These are phyloP conservation scores for Brenthis hecate DNA, from an alignment of 2,888 invertebrate genomes.

Conservation along the genomic window DNA sequence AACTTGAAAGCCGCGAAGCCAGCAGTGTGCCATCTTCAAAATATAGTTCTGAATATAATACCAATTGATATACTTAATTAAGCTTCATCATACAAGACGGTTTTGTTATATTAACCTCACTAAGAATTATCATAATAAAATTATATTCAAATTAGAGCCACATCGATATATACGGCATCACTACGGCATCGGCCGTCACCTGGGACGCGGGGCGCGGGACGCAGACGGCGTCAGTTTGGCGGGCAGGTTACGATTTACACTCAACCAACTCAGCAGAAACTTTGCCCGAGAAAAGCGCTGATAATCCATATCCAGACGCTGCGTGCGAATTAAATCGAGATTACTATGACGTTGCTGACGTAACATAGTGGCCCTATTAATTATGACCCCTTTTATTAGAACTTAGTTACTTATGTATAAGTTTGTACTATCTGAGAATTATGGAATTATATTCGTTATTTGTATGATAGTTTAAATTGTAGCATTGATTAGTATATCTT, in stretches of 20 bases:
- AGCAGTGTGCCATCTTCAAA: too few relatives aligned
- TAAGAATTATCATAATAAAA: too few relatives aligned
- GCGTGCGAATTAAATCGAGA: conserved; percentile 78
- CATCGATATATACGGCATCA: conserved; percentile 54
- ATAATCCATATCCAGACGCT: conserved; percentile 75
- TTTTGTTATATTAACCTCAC: too few relatives aligned
- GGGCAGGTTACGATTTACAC: conserved; percentile 83
- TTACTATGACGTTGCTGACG: conserved; percentile 51
- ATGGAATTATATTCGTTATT: too few relatives aligned
- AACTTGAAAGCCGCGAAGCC: too few relatives aligned
- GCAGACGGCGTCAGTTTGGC: conserved; percentile 74
- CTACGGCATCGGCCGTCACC: conserved; percentile 79
- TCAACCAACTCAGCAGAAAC: conserved; percentile 80
- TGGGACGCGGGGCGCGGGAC: conserved; percentile 60
- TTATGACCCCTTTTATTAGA: background rate
- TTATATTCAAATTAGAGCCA: conserved; percentile 2
- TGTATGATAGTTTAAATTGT: too few relatives aligned
- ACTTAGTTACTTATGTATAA: background rate
- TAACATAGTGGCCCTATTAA: conserved; percentile 17
- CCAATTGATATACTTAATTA: too few relatives aligned
- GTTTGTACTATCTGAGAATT: background rate
- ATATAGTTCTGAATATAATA: too few relatives aligned
- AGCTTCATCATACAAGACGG: too few relatives aligned
- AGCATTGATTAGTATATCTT: too few relatives aligned
- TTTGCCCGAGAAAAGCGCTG: conserved; percentile 75